Evolutionary conservation across 2,113 vertebrate species (phyloP), one percentile per base, ranked within the genome.

Genomic region (Benitochromis conjunctus): DNA sequence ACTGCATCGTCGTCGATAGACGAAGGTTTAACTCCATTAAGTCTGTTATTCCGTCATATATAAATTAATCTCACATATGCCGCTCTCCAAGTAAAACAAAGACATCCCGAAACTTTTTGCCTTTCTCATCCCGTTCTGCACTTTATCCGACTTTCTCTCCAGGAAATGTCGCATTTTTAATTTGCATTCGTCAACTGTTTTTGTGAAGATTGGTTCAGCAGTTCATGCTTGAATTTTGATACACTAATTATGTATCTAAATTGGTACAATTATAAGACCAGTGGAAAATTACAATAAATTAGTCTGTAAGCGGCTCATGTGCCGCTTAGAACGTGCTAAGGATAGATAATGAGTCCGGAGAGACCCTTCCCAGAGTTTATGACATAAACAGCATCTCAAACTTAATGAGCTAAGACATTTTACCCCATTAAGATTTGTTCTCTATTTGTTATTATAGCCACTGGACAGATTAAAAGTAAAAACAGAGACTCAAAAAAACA

Each of bases 201-300:
- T 60, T 76, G 31, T 79, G 24, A 79, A 53, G 38, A 84, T 24
- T 80, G 24, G 51, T 79, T 64, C 66, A 26, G 21, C 62, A 38
- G 66, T 71, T 62, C 41, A 81, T 60, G 54, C 18, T 83, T 51
- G 13, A 85, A 77, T 86, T 89, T 34, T 31, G 57, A 77, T 56
- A 18, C 24, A 76, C 43, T 87, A 87, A 88, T 92, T 89, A 86
- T 81, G 85, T 46, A 76, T 80, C 71, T 80, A 57, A 86, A 88
- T 89, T 69, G 51, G 83, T n/a, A 43, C 74, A 80, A 81, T 89
- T 85, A 82, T 48, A 71, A 51, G 58, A 88, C 69, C 29, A 5
- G 43, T 60, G 82, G 76, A 55, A 79, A 62, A 76, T 86, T 87
- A 82, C 38, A 48, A 85, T 58, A 74, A 90, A 89, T 84, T 48